A percentile compares a stretch with the other conserved stretches of the same genome.
Conservation (phyloP, 2,888 invertebrate species). For the Anthophora plumipes region DNA sequence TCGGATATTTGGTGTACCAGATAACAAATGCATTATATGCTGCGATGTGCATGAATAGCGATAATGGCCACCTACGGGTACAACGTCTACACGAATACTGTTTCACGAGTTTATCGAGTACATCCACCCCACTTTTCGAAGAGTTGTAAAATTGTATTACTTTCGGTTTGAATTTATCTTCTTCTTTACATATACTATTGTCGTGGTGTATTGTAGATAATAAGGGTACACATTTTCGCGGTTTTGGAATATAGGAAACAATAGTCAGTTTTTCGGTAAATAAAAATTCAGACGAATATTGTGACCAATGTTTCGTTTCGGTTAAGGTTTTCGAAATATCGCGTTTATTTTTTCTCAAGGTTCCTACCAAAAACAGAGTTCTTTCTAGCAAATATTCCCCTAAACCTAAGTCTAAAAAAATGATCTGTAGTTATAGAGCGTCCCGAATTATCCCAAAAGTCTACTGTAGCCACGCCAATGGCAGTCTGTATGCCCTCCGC, state of each 20-base stretch:
- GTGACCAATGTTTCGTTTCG: neutral
- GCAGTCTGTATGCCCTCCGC: too few relatives aligned
- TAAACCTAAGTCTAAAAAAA: constrained; percentile 15
- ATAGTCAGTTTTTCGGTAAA: constrained; percentile 4
- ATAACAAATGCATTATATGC: constrained; percentile 14
- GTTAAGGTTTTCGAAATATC: neutral
- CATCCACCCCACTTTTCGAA: neutral
- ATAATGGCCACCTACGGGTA: too few relatives aligned
- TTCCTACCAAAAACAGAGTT: constrained; percentile 11
- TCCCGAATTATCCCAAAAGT: constrained; percentile 13
- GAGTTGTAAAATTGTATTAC: constrained; percentile 5
- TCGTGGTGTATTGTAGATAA: constrained; percentile 2
- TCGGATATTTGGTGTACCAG: constrained; percentile 3
- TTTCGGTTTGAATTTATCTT: neutral
- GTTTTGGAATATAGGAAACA: constrained; percentile 8
- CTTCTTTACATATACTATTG: neutral
- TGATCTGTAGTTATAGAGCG: constrained; percentile 4
- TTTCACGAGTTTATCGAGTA: neutral
- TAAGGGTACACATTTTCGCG: neutral
- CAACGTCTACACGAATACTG: constrained; percentile 3
- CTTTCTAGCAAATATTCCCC: constrained; percentile 7
- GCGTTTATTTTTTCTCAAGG: neutral
- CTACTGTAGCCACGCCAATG: too few relatives aligned
- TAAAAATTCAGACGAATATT: constrained; percentile 13
- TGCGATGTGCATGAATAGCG: constrained; percentile 9